These are phyloP conservation scores for Anthoscopus minutus DNA, from an alignment of 2,113 vertebrate genomes.

Conservation along the genomic window DNA sequence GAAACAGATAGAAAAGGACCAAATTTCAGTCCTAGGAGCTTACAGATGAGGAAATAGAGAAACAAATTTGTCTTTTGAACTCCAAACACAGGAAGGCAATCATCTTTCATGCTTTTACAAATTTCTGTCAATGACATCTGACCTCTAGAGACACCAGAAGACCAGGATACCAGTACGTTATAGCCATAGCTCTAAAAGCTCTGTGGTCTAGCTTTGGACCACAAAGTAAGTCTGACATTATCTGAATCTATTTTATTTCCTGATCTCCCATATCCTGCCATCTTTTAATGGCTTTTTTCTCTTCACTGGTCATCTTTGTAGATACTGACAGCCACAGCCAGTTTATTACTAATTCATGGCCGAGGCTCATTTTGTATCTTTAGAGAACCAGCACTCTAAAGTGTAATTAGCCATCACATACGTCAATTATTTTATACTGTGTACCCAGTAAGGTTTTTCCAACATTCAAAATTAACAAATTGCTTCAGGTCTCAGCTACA, in stretches of 20 bases:
- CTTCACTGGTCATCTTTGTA: background rate
- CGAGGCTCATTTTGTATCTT: background rate
- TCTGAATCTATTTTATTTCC: background rate
- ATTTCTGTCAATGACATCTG: background rate
- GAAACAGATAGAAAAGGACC: background rate
- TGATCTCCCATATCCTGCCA: background rate
- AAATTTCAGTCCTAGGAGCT: background rate
- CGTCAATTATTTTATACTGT: background rate
- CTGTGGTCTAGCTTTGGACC: too few relatives aligned
- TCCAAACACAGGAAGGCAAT: background rate
- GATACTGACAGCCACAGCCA: background rate
- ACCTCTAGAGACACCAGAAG: background rate
- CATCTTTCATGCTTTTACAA: background rate
- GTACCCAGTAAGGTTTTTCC: background rate
- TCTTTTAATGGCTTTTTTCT: background rate
- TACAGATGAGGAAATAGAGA: background rate
- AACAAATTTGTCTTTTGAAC: background rate
- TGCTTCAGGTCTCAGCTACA: background rate
- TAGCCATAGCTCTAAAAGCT: background rate
- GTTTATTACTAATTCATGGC: background rate
- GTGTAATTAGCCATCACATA: background rate
- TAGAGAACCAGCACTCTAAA: background rate
- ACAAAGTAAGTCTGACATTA: background rate
- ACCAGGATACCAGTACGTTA: background rate
- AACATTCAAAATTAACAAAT: background rate